A percentile compares a stretch with the other conserved stretches of the same genome.
phyloP scores from a whole-genome alignment of 2,113 vertebrate genomes.

The Leptobrachium leishanense region DNA sequence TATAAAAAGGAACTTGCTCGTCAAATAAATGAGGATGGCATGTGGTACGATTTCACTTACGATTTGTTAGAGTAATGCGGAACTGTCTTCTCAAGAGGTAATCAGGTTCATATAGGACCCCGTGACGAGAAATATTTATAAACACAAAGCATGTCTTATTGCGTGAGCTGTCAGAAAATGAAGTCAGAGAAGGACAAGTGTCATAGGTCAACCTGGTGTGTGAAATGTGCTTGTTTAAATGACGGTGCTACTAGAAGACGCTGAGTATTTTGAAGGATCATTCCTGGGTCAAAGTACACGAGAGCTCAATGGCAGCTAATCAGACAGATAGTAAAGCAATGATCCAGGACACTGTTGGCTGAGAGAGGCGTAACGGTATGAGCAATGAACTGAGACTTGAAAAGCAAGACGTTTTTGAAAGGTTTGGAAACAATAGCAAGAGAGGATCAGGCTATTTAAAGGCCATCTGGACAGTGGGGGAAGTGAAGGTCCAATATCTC shows the following conservation, averaged over 20 bases:
- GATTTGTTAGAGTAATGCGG: no score
- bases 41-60: no score
- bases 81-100: no score
- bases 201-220: background rate
- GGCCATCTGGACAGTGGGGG: conserved; percentile 20
- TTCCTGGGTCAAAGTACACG: background rate
- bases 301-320: background rate
- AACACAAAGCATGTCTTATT: background rate
- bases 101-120: no score
- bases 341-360: background rate
- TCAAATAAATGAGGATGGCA: no score
- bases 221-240: background rate
- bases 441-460: conserved; percentile 6
- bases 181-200: background rate
- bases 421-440: background rate
- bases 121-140: no score
- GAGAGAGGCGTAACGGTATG: background rate
- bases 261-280: background rate
- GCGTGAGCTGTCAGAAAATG: background rate
- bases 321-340: background rate
- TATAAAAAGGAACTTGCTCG: no score
- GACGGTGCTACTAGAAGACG: background rate
- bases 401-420: conserved; percentile 2
- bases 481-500: background rate
- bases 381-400: background rate